A percentile compares a stretch with the other conserved stretches of the same genome.
Conservation (phyloP, 2,113 vertebrate species). For the Colinus virginianus region DNA sequence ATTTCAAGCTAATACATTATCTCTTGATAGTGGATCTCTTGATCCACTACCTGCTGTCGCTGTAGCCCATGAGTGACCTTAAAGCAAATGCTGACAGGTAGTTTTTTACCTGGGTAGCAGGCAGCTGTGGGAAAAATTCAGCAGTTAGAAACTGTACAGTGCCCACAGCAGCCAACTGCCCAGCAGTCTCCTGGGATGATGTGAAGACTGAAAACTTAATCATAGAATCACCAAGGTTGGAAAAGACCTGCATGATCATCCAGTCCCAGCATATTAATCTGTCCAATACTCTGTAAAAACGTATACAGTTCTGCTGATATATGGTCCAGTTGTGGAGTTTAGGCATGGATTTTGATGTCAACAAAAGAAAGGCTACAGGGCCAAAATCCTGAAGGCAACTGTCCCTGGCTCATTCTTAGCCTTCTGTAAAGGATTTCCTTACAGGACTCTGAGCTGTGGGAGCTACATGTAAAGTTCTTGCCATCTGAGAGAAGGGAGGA, state of each 20-base stretch:
- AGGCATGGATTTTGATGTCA: not conserved
- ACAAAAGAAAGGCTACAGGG: not conserved
- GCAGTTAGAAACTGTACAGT: not conserved
- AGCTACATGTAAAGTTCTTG: not conserved
- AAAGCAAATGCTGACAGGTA: not conserved
- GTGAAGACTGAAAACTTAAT: not conserved
- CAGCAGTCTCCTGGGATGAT: not conserved
- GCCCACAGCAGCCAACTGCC: not conserved
- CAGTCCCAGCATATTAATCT: not conserved
- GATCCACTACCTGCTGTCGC: not conserved
- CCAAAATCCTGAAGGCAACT: not conserved
- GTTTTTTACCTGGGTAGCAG: not conserved
- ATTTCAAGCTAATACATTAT: not conserved
- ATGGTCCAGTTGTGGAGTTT: not conserved
- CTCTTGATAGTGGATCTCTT: too few species aligned
- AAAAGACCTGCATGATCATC: too few species aligned
- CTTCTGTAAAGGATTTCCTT: not conserved
- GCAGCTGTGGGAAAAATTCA: not conserved
- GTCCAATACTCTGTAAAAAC: not conserved
- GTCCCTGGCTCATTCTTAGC: rapidly evolving
- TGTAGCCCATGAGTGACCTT: not conserved
- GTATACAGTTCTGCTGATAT: not conserved
- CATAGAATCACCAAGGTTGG: not conserved
- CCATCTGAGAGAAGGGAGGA: not conserved
- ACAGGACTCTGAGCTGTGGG: not conserved